Evolutionary conservation across 2,888 invertebrate genomes (phyloP), one percentile per base, ranked within the genome.

Genomic region (Euphydryas editha): DNA sequence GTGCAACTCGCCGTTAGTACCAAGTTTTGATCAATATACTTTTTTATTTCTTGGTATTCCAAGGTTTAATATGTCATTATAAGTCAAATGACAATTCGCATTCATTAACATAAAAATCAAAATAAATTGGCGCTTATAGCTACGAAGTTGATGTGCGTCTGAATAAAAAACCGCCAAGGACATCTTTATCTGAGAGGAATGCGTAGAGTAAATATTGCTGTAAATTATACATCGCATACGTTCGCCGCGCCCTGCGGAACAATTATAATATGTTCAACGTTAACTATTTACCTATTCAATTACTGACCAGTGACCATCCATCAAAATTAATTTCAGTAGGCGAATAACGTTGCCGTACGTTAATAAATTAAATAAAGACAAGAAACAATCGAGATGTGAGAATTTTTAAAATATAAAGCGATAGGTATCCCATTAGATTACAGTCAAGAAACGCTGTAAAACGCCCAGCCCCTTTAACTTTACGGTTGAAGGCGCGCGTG

Each of bases 111-210:
- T 76, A 79, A 73, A 73, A 81, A 83, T 84, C 78, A 75, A 80
- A 85, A 83, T 83, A 85, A 81, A 84, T 80, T 75, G 74, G 76
- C 76, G 75, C 70, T 73, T 72, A 76, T 75, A 76, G 75, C 74
- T 78, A 74, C 75, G 71, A 73, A 73, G 73, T 75, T 77, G 81
- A 78, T 79, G 78, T 76, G 80, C 82, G 82, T 83, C 81, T 82
- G 78, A 74, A 82, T 82, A 86, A 84, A 87, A 86, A 88, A 87
- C 83, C 77, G 78, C 86, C 91, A 91, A 90, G 92, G 92, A 90
- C 90, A 90, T 85, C 86, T 90, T 88, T 90, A 91, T 91, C 89
- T 87, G 86, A 81, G 81, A 77, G 90, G 90, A 85, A 91, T 91
- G 89, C 82, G 87, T 82, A 85, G 80, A 84, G 88, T 90, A 91